Percentiles rank a stretch among this genome's conserved stretches.
phyloP scores from a whole-genome alignment of 37 sponge, comb jelly and placozoan species.

The Dysidea cf. avara region DNA sequence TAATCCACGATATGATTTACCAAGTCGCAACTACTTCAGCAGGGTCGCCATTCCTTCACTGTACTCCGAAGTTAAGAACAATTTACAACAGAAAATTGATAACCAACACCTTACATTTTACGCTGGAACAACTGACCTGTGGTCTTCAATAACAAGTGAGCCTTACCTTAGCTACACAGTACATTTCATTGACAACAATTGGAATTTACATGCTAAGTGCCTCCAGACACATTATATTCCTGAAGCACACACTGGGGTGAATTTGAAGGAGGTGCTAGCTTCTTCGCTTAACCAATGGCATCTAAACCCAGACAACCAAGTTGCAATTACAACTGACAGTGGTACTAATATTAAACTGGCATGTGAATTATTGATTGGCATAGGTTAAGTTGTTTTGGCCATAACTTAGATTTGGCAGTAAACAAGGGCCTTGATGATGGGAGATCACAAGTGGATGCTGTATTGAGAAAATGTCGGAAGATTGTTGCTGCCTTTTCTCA shows the following conservation, averaged over 20 bases:
- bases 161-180: slow-evolving; percentile 14
- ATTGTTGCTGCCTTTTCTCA: slow-evolving; percentile 12
- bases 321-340: slow-evolving; percentile 17
- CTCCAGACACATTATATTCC: background rate
- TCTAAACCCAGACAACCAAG: background rate
- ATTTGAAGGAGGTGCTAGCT: background rate
- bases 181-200: slow-evolving; percentile 9
- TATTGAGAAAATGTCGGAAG: background rate
- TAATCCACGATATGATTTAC: slow-evolving; percentile 7
- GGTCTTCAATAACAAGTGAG: slow-evolving; percentile 10
- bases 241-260: slow-evolving; percentile 14
- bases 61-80: background rate
- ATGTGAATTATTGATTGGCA: background rate
- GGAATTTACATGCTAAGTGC: slow-evolving; percentile 9
- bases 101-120: background rate
- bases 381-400: slow-evolving; percentile 20
- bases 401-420: slow-evolving; percentile 20
- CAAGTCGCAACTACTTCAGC: slow-evolving; percentile 17
- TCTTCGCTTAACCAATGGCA: background rate
- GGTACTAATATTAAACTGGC: slow-evolving; percentile 17
- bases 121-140: slow-evolving; percentile 15
- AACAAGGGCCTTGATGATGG: slow-evolving; percentile 6
- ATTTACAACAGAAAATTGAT: background rate
- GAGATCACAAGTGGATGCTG: background rate
- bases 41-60: slow-evolving; percentile 17